Base-by-base conservation (phyloP, 2,888 invertebrate genomes). In the Hanleya hanleyi region DNA sequence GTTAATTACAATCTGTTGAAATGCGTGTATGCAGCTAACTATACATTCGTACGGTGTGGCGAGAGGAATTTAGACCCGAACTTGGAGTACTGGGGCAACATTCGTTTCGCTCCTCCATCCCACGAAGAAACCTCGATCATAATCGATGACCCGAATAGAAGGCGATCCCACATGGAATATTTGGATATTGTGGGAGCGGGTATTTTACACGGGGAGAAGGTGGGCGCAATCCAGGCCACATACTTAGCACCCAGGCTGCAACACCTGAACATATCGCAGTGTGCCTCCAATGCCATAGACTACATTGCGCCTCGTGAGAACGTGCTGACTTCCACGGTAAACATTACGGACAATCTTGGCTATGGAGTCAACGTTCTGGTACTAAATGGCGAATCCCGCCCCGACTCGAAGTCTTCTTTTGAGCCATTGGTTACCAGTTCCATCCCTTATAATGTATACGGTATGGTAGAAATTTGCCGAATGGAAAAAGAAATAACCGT, bases 381-480 rank as follows among this genome's bases (percentile, higher is more conserved):
- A 0, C 91, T 99, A 71, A 97, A 96, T 66, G 98, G 98, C 1
- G 98, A 98, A 92, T 90, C 91, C 0, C 85, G 86, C 6, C 93
- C 96, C 70, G 96, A 96, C 32, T 94, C 95, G 86, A 95, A 78
- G 35, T 86, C 97, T 15, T 97, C 97, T 79, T 98, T 97, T 86
- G 93, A 93, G 0, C 98, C 98, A 0, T 91, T 98, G 3, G 94
- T 94, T 84, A 93, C 94, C 72, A 87, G 84, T 69, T 86, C 86
- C 1, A 92, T 97, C 12, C 97, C 98, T 0, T 97, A 97, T 87
- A 94, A 96, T 86, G 91, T 97, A 49, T 98, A 97, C 91, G 97
- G 99, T 37, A 92, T 99, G 84, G 94, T 99, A 22, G 97, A 99
- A 82, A 97, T 99, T 81, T 99, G 99, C 90, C 97, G 98, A 87